These are phyloP conservation scores for Prosopocoilus inquinatus DNA, from an alignment of 2,888 invertebrate species.

Conservation along the genomic window DNA sequence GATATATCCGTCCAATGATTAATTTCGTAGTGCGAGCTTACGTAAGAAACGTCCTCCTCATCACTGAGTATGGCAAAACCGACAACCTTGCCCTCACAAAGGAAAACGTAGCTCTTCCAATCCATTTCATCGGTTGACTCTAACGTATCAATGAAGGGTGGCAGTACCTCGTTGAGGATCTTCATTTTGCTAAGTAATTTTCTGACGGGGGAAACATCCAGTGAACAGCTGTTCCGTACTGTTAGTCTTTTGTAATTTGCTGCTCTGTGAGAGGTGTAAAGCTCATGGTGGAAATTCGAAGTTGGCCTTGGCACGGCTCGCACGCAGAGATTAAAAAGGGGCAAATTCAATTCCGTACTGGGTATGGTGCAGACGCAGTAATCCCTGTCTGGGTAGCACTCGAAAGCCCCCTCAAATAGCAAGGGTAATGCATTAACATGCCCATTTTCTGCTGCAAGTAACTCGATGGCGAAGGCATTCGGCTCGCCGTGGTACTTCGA, in stretches of 20 bases:
- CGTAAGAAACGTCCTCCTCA: constrained; percentile 11
- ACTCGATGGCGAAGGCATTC: constrained; percentile 62
- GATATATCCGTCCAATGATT: constrained; percentile 9
- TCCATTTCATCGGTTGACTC: not conserved
- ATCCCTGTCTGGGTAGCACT: constrained; percentile 62
- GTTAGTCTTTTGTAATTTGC: not conserved
- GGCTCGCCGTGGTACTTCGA: constrained; percentile 42
- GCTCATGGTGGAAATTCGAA: constrained; percentile 46
- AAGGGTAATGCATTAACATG: constrained; percentile 57
- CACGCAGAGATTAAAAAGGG: constrained; percentile 58
- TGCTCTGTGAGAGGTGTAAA: constrained; percentile 48
- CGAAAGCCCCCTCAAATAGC: constrained; percentile 64
- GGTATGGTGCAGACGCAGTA: constrained; percentile 62
- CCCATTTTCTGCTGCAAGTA: constrained; percentile 57
- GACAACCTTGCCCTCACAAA: not conserved
- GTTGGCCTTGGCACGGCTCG: constrained; percentile 41
- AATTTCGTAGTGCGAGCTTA: constrained; percentile 13
- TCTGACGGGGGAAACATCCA: not conserved
- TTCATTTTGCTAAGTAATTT: not conserved
- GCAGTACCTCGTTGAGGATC: not conserved
- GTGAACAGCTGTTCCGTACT: not conserved
- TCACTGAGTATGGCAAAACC: constrained; percentile 49
- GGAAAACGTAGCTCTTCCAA: constrained; percentile 8
- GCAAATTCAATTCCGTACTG: constrained; percentile 51
- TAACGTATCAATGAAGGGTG: constrained; percentile 1